Evolutionary conservation across 2,113 vertebrate genomes (phyloP).

Genomic region (Setophaga petechia): DNA sequence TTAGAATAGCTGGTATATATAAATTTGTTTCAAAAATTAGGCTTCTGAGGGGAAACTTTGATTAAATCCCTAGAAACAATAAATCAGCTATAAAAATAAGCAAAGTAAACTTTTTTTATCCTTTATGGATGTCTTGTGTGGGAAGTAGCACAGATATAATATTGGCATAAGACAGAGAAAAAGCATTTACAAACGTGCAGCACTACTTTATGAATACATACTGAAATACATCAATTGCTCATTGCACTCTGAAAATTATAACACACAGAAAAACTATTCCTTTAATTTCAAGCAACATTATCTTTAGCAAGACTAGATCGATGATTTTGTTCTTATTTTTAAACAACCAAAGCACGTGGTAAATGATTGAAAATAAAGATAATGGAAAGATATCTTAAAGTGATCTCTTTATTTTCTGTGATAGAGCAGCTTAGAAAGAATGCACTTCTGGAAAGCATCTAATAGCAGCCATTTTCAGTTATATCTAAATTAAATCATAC

Average conservation of each 20-base stretch:
- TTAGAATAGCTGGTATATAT: background rate
- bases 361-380: constrained; percentile 61
- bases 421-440: constrained; percentile 37
- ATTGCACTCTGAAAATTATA: constrained; percentile 20
- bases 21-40: constrained; percentile 63
- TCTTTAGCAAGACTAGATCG: constrained; percentile 52
- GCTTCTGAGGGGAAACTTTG: constrained; percentile 23
- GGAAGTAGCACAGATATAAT: background rate
- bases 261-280: background rate
- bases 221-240: constrained; percentile 4
- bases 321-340: constrained; percentile 63
- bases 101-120: background rate
- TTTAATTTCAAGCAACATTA: constrained; percentile 60
- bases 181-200: constrained; percentile 12
- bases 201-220: background rate
- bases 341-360: background rate
- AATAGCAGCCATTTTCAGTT: constrained; percentile 6
- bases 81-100: constrained; percentile 24
- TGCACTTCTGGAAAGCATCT: constrained; percentile 3
- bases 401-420: constrained; percentile 48
- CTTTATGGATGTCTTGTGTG: background rate
- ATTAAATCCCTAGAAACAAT: constrained; percentile 60
- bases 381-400: constrained; percentile 20
- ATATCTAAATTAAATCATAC: constrained; percentile 24
- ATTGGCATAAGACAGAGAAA: background rate